These are phyloP conservation scores for Microtus richardsoni DNA, from an alignment of 2,113 vertebrate genomes.

Conservation along the genomic window DNA sequence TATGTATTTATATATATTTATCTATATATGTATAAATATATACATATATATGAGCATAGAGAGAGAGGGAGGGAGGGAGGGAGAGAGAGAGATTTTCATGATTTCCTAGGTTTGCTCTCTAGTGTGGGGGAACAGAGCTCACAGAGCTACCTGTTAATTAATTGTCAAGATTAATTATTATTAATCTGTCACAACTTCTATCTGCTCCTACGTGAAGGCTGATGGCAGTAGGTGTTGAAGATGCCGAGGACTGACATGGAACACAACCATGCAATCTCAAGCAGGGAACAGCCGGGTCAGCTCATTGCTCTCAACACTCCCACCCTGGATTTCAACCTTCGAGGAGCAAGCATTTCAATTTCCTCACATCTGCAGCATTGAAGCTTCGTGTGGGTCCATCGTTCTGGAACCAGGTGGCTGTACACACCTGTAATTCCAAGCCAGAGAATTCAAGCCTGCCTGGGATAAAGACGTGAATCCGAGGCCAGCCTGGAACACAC, in stretches of 20 bases:
- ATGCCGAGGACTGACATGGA: background rate
- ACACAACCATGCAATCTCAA: background rate
- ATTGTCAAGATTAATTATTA: no score
- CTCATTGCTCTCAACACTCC: background rate
- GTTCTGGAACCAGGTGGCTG: background rate
- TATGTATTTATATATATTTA: background rate
- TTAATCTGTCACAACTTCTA: background rate
- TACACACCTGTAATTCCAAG: no score
- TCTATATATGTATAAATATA: background rate
- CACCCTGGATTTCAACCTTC: constrained; percentile 4
- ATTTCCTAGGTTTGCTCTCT: background rate
- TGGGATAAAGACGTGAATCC: background rate
- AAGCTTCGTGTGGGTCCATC: no score
- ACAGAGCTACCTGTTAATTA: background rate
- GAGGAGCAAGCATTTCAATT: background rate
- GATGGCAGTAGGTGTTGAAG: background rate
- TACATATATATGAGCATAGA: background rate
- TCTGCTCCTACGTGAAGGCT: background rate
- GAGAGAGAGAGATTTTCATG: background rate
- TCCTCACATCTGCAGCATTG: background rate
- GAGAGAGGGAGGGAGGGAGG: no score
- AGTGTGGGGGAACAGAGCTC: no score
- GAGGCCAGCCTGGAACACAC: background rate
- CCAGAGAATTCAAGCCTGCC: background rate
- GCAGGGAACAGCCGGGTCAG: background rate